Evolutionary conservation across 2,888 invertebrate genomes (phyloP), one percentile per base, ranked within the genome.

Genomic region (Chesias legatella): DNA sequence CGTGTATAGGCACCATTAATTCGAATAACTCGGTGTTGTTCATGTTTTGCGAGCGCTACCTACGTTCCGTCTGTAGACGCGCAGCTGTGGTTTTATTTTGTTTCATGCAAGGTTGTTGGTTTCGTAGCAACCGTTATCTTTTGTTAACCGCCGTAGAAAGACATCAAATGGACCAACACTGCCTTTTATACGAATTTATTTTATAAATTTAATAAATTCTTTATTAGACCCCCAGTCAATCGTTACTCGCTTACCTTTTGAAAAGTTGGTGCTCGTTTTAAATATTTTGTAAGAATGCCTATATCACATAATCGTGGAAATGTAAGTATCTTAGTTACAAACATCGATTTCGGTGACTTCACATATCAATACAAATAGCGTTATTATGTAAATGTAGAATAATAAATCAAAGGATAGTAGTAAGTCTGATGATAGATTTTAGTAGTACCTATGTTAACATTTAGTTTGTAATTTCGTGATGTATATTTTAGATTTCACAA

Each of bases 221-320:
- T 45, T 26, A 63, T 63, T 71, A 66, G 82, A 73, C 79, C 67
- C 84, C 82, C n/a, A n/a, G n/a, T n/a, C n/a, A 86, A 81, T 63
- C 45, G 49, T 44, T 37, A 37, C 36, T 38, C 33, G 41, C n/a
- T n/a, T n/a, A n/a, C 6, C 33, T 64, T 67, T 64, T 67, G 46
- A 62, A 63, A 40, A 51, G 41, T 63, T 63, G 44, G 53, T 67
- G 36, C 59, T 66, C 49, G 8, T 35, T 25, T 53, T 56, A 42
- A 33, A 55, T 52, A 25, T 47, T 59, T 52, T 60, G 60, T 60
- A 61, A 75, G 67, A 69, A 88, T 88, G 88, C 84, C 88, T 67
- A 71, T 84, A 53, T 73, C 82, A 43, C 73, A 79, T 59, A 84
- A 66, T 51, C 84, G 88, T 51, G 88, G 88, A 63, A 88, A 86